These are phyloP conservation scores for Formica aserva DNA, from an alignment of 2,888 invertebrate species.

Conservation along the genomic window DNA sequence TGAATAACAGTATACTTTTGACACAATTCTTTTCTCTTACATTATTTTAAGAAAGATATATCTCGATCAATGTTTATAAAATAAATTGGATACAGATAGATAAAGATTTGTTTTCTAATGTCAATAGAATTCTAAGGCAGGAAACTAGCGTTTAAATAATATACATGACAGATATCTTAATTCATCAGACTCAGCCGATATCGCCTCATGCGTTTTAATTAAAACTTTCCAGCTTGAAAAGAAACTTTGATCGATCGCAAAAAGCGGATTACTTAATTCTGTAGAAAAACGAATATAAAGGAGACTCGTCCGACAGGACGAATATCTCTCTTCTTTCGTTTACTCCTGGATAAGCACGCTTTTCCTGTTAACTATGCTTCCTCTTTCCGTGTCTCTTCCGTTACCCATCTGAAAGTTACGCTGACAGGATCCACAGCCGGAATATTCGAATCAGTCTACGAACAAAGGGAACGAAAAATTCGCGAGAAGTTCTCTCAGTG, in stretches of 20 bases:
- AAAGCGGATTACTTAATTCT: slow-evolving; percentile 47
- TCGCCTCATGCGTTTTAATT: slow-evolving; percentile 39
- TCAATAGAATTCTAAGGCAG: neutral
- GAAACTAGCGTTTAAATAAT: neutral
- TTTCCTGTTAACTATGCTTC: neutral
- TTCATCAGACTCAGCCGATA: slow-evolving; percentile 8
- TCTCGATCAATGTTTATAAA: neutral
- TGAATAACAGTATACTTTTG: neutral
- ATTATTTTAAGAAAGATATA: neutral
- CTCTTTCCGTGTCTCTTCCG: neutral
- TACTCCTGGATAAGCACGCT: slow-evolving; percentile 27
- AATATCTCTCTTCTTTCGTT: slow-evolving; percentile 33
- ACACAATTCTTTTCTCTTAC: neutral
- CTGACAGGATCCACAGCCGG: slow-evolving; percentile 34
- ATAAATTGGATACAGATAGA: neutral
- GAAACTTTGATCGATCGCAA: slow-evolving; percentile 44
- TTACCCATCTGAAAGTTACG: slow-evolving; percentile 41
- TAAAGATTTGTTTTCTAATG: neutral
- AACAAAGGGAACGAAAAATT: slow-evolving; percentile 47
- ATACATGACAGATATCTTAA: slow-evolving; percentile 12
- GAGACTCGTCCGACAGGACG: slow-evolving; percentile 14
- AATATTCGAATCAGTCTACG: slow-evolving; percentile 45
- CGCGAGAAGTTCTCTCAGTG: slow-evolving; percentile 43
- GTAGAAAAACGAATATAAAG: slow-evolving; percentile 46
- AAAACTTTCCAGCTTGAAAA: slow-evolving; percentile 44